Evolutionary conservation across 2,888 invertebrate species (phyloP).

Genomic region (Drosophila paranaensis): DNA sequence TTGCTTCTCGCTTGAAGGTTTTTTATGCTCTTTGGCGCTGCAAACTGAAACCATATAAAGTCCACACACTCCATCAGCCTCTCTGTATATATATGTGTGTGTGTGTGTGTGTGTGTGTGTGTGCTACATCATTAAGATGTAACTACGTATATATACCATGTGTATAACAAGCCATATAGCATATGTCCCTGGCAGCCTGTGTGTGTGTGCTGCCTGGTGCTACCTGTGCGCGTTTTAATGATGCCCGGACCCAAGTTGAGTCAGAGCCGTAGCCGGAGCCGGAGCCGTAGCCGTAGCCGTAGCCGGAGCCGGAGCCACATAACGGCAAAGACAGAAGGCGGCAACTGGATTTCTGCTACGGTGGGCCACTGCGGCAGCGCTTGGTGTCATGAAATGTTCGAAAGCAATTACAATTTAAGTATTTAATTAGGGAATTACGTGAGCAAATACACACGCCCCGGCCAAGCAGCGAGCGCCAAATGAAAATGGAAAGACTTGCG

Average conservation of each 20-base stretch:
- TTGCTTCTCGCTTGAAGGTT: not conserved
- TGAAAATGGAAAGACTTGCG: slow-evolving; percentile 1
- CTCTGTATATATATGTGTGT: too few species aligned
- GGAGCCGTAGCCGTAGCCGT: not conserved
- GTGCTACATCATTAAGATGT: slow-evolving; percentile 38
- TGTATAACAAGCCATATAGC: slow-evolving; percentile 43
- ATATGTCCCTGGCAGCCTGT: slow-evolving; percentile 33
- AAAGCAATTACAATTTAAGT: slow-evolving; percentile 81
- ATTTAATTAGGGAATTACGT: slow-evolving; percentile 80
- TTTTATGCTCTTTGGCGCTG: slow-evolving; percentile 1
- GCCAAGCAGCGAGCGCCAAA: not conserved
- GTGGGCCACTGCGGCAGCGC: slow-evolving; percentile 4
- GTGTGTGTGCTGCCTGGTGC: slow-evolving; percentile 16
- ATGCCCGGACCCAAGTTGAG: slow-evolving; percentile 39
- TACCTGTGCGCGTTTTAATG: slow-evolving; percentile 63
- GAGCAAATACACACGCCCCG: slow-evolving; percentile 55
- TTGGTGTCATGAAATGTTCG: slow-evolving; percentile 66
- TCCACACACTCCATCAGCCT: not conserved
- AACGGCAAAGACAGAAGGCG: slow-evolving; percentile 14
- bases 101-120: not conserved
- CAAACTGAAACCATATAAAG: slow-evolving; percentile 27
- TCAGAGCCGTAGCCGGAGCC: slow-evolving; percentile 15
- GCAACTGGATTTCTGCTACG: slow-evolving; percentile 16
- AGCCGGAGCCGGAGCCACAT: slow-evolving; percentile 8
- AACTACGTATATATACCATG: slow-evolving; percentile 19